These are phyloP conservation scores for Streptopelia turtur DNA, from an alignment of 2,797 vertebrate species.

Conservation along the genomic window DNA sequence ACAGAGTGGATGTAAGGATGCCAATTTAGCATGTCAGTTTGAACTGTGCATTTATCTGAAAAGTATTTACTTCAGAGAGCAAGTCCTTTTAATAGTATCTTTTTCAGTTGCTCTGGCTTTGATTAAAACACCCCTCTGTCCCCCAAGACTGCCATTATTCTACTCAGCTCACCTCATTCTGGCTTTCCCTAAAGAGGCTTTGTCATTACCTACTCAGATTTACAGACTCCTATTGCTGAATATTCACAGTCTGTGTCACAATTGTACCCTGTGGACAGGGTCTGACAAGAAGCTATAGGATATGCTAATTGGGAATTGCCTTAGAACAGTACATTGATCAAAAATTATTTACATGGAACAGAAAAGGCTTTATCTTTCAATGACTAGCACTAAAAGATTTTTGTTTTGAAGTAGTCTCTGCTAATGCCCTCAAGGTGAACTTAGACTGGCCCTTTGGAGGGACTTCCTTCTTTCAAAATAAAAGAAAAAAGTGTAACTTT, in stretches of 20 bases:
- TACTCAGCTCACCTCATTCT: conserved; percentile 47
- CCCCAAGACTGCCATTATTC: conserved; percentile 39
- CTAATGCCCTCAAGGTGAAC: conserved; percentile 15
- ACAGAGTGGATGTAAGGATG: conserved; percentile 11
- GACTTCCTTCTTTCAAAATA: not conserved
- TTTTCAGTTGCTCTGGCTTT: conserved; percentile 43
- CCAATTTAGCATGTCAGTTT: conserved; percentile 7
- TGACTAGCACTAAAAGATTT: conserved; percentile 64
- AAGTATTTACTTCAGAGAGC: conserved; percentile 27
- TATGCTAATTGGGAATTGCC: conserved; percentile 50
- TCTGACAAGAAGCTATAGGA: conserved; percentile 43
- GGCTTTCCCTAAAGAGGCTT: conserved; percentile 53
- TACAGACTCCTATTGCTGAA: conserved; percentile 58
- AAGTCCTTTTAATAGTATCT: conserved; percentile 55
- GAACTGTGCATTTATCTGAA: conserved; percentile 35
- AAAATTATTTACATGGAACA: conserved; percentile 82
- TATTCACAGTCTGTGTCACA: conserved; percentile 59
- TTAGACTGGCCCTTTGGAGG: not conserved
- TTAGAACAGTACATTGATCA: conserved; percentile 68
- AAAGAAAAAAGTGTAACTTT: not conserved
- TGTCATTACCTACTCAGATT: conserved; percentile 55
- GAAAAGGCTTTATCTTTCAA: conserved; percentile 74
- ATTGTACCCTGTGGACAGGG: conserved; percentile 47
- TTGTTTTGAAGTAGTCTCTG: conserved; percentile 51
- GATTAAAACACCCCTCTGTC: conserved; percentile 32